A percentile compares a stretch with the other conserved stretches of the same genome.
Conservation (phyloP, 2,113 vertebrate genomes). For the Cyanocitta stelleri region DNA sequence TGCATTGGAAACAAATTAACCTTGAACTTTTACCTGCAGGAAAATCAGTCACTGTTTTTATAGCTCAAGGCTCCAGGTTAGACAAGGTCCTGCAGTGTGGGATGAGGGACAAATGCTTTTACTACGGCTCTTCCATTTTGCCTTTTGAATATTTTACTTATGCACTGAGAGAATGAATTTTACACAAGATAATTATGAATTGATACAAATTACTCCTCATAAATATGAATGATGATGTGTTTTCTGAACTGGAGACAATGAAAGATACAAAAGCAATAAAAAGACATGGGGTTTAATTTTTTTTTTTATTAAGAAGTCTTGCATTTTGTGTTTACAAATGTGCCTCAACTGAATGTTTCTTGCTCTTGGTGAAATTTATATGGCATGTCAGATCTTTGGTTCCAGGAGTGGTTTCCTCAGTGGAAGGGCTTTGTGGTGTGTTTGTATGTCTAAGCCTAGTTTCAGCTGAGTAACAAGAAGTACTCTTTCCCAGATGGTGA, state of each 20-base stretch:
- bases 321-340: neutral
- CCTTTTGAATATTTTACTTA: constrained; percentile 19
- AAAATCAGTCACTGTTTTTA: neutral
- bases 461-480: neutral
- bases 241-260: neutral
- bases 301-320: neutral
- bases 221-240: constrained; percentile 34
- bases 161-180: constrained; percentile 16
- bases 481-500: neutral
- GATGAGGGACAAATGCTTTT: neutral
- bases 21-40: neutral
- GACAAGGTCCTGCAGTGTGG: neutral
- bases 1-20: neutral
- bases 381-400: neutral
- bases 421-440: neutral
- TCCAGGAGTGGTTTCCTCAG: neutral
- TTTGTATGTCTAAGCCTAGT: neutral
- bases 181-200: constrained; percentile 39
- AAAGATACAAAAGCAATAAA: neutral
- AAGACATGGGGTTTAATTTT: neutral
- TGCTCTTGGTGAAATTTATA: neutral
- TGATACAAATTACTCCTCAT: constrained; percentile 40
- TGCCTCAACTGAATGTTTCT: neutral
- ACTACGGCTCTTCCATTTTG: neutral
- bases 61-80: neutral